phyloP scores from a whole-genome alignment of 2,888 invertebrate genomes.

The Danaus chrysippus region DNA sequence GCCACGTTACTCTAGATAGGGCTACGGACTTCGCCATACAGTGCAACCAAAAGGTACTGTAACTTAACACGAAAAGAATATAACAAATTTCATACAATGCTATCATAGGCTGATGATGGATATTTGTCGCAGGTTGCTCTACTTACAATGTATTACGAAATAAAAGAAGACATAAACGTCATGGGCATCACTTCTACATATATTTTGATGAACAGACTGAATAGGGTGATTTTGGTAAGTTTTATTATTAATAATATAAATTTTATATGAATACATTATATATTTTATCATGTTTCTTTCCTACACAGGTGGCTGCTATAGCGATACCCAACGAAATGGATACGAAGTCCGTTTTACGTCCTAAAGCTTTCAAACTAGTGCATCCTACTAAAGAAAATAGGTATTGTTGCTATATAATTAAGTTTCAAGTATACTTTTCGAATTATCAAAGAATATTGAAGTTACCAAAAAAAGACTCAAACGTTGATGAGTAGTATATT shows the following conservation, averaged over 20 bases:
- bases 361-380: conserved; percentile 46
- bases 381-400: conserved; percentile 41
- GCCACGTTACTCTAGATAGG: conserved; percentile 53
- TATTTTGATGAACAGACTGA: conserved; percentile 80
- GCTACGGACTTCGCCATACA: conserved; percentile 52
- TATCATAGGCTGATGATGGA: background rate
- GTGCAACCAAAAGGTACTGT: conserved; percentile 57
- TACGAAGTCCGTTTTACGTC: conserved; percentile 34
- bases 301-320: conserved; percentile 36
- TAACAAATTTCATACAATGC: background rate
- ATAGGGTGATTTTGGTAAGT: conserved; percentile 73
- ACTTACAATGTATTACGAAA: conserved; percentile 81
- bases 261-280: conserved; percentile 29
- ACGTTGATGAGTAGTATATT: too few relatives aligned
- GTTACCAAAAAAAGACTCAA: too few relatives aligned
- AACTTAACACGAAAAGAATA: background rate
- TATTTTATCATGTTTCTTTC: conserved; percentile 2
- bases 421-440: background rate
- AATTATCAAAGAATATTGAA: too few relatives aligned
- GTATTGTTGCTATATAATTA: conserved; percentile 11
- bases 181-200: conserved; percentile 82
- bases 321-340: conserved; percentile 40
- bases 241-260: conserved; percentile 48
- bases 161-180: conserved; percentile 82
- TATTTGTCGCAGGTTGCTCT: conserved; percentile 71